These are phyloP conservation scores for Tenodera sinensis DNA, from an alignment of 2,888 invertebrate species.

Conservation along the genomic window DNA sequence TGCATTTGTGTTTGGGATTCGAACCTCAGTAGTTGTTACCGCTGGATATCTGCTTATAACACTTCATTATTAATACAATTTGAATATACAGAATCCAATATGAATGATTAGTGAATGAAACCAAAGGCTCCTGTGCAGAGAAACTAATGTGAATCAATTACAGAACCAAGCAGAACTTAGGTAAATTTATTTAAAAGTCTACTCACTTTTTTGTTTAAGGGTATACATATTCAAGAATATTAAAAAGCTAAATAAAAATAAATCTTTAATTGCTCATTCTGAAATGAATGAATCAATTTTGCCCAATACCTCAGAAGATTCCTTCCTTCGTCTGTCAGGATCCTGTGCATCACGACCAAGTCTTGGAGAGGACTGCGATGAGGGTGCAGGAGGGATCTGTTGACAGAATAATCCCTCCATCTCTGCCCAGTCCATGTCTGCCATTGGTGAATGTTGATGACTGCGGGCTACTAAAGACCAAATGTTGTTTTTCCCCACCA, in stretches of 20 bases:
- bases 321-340: constrained; percentile 63
- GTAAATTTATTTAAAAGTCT: not conserved
- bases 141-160: no score
- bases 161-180: not conserved
- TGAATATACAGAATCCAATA: no score
- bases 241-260: not conserved
- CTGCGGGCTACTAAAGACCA: constrained; percentile 87
- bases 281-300: not conserved
- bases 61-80: no score
- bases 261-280: not conserved
- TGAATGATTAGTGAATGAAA: no score
- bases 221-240: not conserved
- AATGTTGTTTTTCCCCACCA: constrained; percentile 85
- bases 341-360: constrained; percentile 47
- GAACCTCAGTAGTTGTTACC: no score
- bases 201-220: not conserved
- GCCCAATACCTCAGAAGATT: constrained; percentile 64
- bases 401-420: constrained; percentile 94
- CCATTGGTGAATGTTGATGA: constrained; percentile 78
- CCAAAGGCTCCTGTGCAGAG: no score
- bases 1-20: no score
- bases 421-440: constrained; percentile 86
- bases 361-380: constrained; percentile 54
- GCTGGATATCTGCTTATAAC: no score
- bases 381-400: constrained; percentile 56